Conservation (phyloP, 92 coral and sea anemone species). For the Plumapathes pennacea region DNA sequence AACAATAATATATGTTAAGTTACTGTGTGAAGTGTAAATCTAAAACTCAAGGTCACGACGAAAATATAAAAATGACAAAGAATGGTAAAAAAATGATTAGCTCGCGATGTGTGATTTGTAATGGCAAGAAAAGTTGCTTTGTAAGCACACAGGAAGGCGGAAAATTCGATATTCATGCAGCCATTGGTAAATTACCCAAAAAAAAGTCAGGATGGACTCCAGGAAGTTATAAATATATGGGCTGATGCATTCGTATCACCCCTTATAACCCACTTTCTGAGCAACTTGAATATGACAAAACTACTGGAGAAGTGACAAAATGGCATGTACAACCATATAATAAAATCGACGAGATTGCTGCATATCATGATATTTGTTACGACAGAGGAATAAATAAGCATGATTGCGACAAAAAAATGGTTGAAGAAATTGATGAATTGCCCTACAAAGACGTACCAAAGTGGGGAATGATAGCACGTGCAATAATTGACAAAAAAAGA, state of each 20-base stretch:
- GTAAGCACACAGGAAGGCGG: no score
- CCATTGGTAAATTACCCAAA: background rate
- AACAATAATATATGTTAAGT: no score
- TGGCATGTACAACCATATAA: background rate
- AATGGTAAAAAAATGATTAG: no score
- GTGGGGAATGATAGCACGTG: background rate
- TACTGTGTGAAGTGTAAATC: no score
- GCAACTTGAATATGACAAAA: background rate
- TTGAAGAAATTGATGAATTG: background rate
- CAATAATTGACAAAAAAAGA: background rate
- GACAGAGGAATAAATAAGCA: no score
- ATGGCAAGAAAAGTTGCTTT: no score
- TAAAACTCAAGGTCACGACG: no score
- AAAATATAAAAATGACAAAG: no score
- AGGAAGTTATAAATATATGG: background rate
- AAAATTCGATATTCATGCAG: background rate
- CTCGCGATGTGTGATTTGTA: no score
- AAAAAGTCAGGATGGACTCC: background rate
- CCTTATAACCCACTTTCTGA: background rate
- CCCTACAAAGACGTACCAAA: background rate
- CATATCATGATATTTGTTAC: conserved; percentile 2
- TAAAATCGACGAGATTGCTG: background rate
- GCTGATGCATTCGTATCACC: no score
- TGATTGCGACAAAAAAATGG: background rate
- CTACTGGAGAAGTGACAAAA: background rate